Evolutionary conservation across 2,113 vertebrate species (phyloP).

Genomic region (Mirounga angustirostris): DNA sequence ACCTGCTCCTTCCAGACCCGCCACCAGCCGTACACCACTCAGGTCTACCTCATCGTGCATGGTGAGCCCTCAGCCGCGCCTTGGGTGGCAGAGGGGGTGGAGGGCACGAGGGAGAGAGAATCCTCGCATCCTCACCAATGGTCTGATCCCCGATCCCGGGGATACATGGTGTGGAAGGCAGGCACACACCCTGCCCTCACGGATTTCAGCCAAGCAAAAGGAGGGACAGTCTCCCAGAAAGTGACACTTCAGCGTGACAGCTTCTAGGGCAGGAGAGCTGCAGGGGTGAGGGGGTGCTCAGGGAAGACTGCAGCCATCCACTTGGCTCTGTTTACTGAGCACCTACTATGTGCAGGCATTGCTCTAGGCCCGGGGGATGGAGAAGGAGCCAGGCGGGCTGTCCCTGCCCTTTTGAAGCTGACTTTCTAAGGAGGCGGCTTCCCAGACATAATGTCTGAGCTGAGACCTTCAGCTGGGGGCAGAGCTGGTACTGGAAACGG

Average conservation of each 20-base stretch:
- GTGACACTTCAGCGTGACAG: too few species aligned
- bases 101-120: accelerated
- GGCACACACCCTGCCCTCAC: background rate
- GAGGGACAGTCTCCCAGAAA: background rate
- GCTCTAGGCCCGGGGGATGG: background rate
- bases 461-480: background rate
- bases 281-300: accelerated
- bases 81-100: accelerated
- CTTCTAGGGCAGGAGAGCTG: background rate
- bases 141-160: accelerated
- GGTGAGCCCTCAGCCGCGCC: conserved; percentile 84
- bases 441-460: background rate
- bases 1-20: conserved; percentile 96
- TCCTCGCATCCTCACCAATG: accelerated
- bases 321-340: background rate
- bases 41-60: conserved; percentile 96
- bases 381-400: background rate
- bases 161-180: accelerated
- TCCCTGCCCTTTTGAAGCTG: background rate
- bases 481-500: background rate
- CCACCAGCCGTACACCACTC: conserved; percentile 92
- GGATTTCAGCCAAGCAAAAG: background rate
- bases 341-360: background rate
- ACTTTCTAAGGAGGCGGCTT: background rate
- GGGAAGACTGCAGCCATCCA: accelerated